Percentiles rank a stretch among this genome's conserved stretches.
phyloP scores from a whole-genome alignment of 2,888 invertebrate genomes.

The Protula sp. region DNA sequence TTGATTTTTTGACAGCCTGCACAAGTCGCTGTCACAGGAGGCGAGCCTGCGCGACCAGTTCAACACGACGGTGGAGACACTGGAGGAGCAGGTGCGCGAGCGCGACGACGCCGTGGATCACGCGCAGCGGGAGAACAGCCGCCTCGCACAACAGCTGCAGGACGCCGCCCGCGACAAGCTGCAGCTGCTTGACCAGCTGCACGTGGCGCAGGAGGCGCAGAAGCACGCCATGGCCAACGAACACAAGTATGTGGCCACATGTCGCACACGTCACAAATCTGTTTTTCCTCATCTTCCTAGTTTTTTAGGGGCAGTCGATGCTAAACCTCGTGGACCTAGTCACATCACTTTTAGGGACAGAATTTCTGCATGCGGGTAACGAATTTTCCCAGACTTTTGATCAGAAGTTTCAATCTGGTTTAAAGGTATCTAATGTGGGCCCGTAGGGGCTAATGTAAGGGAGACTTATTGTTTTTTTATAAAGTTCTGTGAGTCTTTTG shows the following conservation, averaged over 20 bases:
- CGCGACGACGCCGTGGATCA: constrained; percentile 18
- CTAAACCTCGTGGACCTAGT: too few species aligned
- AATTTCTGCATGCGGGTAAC: too few species aligned
- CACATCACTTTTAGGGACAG: too few species aligned
- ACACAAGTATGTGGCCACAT: constrained; percentile 15
- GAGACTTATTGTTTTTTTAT: too few species aligned
- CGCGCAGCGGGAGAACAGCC: constrained; percentile 29
- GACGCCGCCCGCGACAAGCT: constrained; percentile 25
- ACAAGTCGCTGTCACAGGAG: constrained; percentile 39
- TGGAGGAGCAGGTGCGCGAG: constrained; percentile 27
- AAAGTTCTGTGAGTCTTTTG: too few species aligned
- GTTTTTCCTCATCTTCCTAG: too few species aligned
- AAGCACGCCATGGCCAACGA: constrained; percentile 8
- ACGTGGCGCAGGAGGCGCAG: constrained; percentile 17
- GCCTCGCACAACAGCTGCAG: constrained; percentile 27
- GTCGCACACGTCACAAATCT: too few species aligned
- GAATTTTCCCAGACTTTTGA: too few species aligned
- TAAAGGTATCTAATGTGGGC: too few species aligned
- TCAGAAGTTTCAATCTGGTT: too few species aligned
- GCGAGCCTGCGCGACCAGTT: constrained; percentile 30
- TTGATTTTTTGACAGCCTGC: constrained; percentile 31
- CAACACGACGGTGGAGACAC: constrained; percentile 29
- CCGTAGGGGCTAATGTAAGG: too few species aligned
- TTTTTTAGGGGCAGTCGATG: too few species aligned
- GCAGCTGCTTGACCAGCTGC: constrained; percentile 27